Evolutionary conservation across 2,888 invertebrate genomes (phyloP).

Genomic region (Alcis repandata): DNA sequence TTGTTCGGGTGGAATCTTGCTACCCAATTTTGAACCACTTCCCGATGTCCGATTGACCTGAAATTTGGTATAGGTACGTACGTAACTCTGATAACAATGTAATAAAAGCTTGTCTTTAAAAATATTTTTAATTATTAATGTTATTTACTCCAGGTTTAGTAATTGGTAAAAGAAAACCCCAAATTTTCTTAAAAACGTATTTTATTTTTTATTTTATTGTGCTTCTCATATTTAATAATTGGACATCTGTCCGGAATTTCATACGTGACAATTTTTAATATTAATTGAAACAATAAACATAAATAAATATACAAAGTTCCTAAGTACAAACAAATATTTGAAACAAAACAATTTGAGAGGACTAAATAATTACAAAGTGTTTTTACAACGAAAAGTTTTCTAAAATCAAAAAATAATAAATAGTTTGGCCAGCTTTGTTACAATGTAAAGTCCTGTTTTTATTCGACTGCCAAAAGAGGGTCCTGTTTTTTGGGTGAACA

Average conservation of each 20-base stretch:
- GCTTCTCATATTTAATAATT: slow-evolving; percentile 82
- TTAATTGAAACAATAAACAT: slow-evolving; percentile 71
- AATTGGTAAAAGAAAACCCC: slow-evolving; percentile 49
- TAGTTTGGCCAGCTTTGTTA: not conserved
- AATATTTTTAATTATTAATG: too few species aligned
- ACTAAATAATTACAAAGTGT: slow-evolving; percentile 22
- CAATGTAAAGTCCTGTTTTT: not conserved
- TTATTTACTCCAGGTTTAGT: too few species aligned
- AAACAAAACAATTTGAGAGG: slow-evolving; percentile 54
- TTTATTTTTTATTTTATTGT: slow-evolving; percentile 85
- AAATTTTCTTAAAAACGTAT: slow-evolving; percentile 79
- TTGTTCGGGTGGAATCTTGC: too few species aligned
- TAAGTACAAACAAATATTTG: slow-evolving; percentile 49
- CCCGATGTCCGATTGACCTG: too few species aligned
- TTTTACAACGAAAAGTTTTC: slow-evolving; percentile 23
- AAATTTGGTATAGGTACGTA: too few species aligned
- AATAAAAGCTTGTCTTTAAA: too few species aligned
- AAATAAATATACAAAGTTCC: slow-evolving; percentile 71
- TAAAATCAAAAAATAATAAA: slow-evolving; percentile 7
- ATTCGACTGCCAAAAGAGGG: too few species aligned
- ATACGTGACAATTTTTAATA: slow-evolving; percentile 71
- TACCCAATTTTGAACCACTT: too few species aligned
- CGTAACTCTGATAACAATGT: too few species aligned
- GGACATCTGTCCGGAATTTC: slow-evolving; percentile 70
- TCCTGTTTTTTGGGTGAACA: too few species aligned